Evolutionary conservation across 2,797 vertebrate genomes (phyloP).

Genomic region (Threskiornis aethiopicus): DNA sequence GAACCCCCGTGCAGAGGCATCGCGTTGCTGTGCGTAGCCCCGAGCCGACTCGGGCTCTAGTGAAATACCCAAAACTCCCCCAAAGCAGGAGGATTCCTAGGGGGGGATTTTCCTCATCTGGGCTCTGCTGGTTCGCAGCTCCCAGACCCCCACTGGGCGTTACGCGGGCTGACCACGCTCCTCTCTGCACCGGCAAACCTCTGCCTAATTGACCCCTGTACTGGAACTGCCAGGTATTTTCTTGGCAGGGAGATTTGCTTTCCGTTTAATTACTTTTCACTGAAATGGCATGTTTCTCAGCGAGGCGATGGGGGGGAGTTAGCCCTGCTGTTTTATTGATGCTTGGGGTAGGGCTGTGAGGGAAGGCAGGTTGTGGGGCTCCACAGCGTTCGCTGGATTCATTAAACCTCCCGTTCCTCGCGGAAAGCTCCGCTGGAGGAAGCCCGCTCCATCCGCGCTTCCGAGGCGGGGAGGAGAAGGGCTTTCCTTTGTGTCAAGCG

Average conservation of each 20-base stretch:
- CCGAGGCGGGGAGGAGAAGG: background rate
- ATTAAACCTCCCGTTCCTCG: background rate
- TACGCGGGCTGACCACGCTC: background rate
- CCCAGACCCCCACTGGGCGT: background rate
- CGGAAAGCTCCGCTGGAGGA: background rate
- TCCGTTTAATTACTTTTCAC: conserved; percentile 65
- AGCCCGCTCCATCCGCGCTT: fast-evolving
- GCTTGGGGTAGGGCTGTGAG: background rate
- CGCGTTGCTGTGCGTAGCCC: fast-evolving
- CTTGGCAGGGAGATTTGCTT: conserved; percentile 39
- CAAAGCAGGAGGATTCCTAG: background rate
- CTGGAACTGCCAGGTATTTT: conserved; percentile 56
- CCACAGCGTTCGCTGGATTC: background rate
- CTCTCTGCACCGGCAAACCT: background rate
- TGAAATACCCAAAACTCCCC: background rate
- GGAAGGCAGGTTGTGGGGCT: background rate
- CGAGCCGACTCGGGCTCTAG: fast-evolving
- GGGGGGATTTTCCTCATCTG: background rate
- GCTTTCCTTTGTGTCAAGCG: conserved; percentile 56
- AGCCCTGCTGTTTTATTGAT: conserved; percentile 39
- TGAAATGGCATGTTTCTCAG: conserved; percentile 36
- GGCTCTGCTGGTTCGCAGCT: background rate
- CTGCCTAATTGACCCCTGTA: background rate
- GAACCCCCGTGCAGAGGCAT: background rate
- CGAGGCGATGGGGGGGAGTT: background rate